Evolutionary conservation across 2,113 vertebrate species (phyloP), one percentile per base, ranked within the genome.

Genomic region (Myotis yumanensis): DNA sequence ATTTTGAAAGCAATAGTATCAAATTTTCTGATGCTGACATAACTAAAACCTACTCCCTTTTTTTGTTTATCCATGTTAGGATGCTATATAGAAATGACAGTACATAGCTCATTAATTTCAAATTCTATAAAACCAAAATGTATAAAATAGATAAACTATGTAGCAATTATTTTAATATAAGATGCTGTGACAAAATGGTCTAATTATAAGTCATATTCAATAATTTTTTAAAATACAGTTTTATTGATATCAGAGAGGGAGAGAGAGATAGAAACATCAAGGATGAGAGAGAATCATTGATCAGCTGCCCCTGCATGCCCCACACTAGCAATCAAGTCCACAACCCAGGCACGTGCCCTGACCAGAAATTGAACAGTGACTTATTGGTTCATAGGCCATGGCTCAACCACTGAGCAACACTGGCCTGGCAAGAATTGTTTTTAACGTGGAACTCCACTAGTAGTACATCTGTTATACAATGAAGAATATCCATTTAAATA

Each of bases 401-500:
- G 46, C 11, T 46, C 46, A 46, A 46, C 46, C 46, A 46, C 46
- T 46, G 46, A 46, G 46, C 11, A 46, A 46, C 46, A 46, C 46
- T 46, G 9, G 46, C 11, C 11, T 46, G 46, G 46, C 46, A 46
- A 46, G 15, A 59, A 75, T 43, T 30, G 1, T 64, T 79, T 80
- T 86, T 68, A 59, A 32, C 64, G 20, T 28, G 59, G 23, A 73
- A 71, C 8, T 92, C 54, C 16, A 57, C 4, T 43, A 46, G 3
- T 77, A 46, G 3, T 35, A 22, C 1, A 48, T 64, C 91, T 80
- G 30, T 54, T 37, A 83, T 5, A 43, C 15, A 83, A 68, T 86
- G n/a, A 94, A 89, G 48, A 23, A 66, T 77, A 83, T 46, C n/a
- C 2, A 86, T 81, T 76, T 30, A 90, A 90, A 46, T 43, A 91